Conservation (phyloP, 1,140 invertebrate species). For the Hypothenemus hampei region DNA sequence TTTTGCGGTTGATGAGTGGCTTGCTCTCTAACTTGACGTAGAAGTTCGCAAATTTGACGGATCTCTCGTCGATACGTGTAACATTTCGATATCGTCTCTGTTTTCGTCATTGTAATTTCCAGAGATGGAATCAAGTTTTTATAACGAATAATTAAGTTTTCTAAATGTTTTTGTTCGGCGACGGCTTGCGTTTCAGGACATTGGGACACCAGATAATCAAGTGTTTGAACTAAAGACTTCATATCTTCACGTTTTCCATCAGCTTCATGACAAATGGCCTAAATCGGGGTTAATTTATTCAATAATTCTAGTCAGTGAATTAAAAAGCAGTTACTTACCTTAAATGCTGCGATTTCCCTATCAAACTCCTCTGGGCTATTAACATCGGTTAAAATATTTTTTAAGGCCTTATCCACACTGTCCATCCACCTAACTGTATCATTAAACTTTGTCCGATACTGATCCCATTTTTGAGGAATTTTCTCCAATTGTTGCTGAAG, state of each 20-base stretch:
- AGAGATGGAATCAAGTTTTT: constrained; percentile 88
- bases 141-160: constrained; percentile 78
- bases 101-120: constrained; percentile 87
- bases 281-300: constrained; percentile 21
- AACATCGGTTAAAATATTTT: constrained; percentile 77
- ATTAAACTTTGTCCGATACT: constrained; percentile 75
- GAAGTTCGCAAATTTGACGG: constrained; percentile 71
- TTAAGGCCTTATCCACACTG: constrained; percentile 74
- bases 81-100: constrained; percentile 86
- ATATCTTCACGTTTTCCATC: constrained; percentile 86
- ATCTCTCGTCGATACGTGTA: constrained; percentile 87
- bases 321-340: constrained; percentile 57
- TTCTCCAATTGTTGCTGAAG: constrained; percentile 74
- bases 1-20: constrained; percentile 63
- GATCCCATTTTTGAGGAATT: constrained; percentile 85
- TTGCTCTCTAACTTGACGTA: constrained; percentile 69
- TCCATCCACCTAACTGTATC: constrained; percentile 91
- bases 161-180: constrained; percentile 73
- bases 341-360: constrained; percentile 78
- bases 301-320: neutral
- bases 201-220: constrained; percentile 80
- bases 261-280: constrained; percentile 85
- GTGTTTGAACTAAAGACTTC: constrained; percentile 88
- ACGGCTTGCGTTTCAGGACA: constrained; percentile 72
- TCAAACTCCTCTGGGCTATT: constrained; percentile 85